Base-by-base conservation (phyloP, 2,888 invertebrate species). In the Ceraclea dissimilis region DNA sequence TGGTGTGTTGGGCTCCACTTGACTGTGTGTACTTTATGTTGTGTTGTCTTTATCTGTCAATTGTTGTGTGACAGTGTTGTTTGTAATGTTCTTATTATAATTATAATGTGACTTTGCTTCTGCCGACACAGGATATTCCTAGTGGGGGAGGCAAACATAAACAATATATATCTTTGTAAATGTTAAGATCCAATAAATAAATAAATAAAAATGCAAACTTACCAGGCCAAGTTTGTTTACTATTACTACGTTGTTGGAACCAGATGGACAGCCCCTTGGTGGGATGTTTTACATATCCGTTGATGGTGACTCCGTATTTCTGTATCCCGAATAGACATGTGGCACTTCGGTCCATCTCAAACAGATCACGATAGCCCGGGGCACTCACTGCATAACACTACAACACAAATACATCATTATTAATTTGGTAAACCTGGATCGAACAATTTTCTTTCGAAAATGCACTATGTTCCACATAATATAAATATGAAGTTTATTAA, bases 201-300 rank as follows among this genome's bases (percentile, higher is more conserved):
- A 31, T 11, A 6, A 31, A 31, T n/a, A n/a, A n/a, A n/a, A n/a
- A n/a, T n/a, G n/a, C n/a, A n/a, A 10, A 26, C 49, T 49, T 11
- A 76, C 90, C 91, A 59, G 96, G 95, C 90, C 93, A 96, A 43
- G 95, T 95, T 72, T 91, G 91, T 76, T 96, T 96, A 52, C 88
- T 92, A 60, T 86, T 82, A 63, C 94, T 90, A 66, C 96, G 80
- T 68, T 90, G 89, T 70, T 94, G 95, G 66, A 96, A 78, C 96
- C 96, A 96, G 68, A 93, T 83, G 73, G 91, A 92, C 47, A 93
- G 74, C 4, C 93, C 91, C 71, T 86, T 86, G 51, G 84, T 83
- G 33, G 90, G 90, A 73, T 93, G 88, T 68, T 82, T 83, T 52
- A 93, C 87, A 71, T 90, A 97, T 13, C 95, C 96, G 70, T 93